phyloP scores from a whole-genome alignment of 2,888 invertebrate genomes.

The Drosophila paranaensis region DNA sequence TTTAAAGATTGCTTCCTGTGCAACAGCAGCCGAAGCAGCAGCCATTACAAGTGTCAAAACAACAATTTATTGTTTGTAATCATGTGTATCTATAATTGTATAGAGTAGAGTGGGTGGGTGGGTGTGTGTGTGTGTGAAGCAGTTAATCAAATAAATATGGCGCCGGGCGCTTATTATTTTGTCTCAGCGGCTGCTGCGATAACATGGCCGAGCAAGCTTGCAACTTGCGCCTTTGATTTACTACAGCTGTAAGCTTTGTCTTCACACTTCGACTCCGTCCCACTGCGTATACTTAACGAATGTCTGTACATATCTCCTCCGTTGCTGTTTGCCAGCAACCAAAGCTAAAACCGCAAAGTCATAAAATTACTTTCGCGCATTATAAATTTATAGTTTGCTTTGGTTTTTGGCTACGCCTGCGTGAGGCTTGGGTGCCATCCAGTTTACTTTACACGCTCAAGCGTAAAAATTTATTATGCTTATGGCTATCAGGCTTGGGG shows the following conservation, averaged over 20 bases:
- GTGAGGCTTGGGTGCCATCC: conserved; percentile 15
- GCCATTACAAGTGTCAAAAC: conserved; percentile 82
- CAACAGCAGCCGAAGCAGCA: conserved; percentile 52
- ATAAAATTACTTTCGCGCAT: conserved; percentile 84
- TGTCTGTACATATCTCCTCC: conserved; percentile 28
- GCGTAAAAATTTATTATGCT: conserved; percentile 84
- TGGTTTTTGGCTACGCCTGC: conserved; percentile 51
- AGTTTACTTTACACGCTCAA: conserved; percentile 71
- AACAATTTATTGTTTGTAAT: conserved; percentile 80
- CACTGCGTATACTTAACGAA: conserved; percentile 33
- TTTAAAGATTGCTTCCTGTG: conserved; percentile 69
- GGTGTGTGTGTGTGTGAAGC: conserved; percentile 44
- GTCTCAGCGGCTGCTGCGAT: conserved; percentile 72
- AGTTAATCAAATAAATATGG: conserved; percentile 83
- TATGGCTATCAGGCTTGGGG: conserved; percentile 57
- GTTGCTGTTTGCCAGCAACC: conserved; percentile 46
- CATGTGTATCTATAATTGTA: conserved; percentile 75
- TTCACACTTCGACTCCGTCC: conserved; percentile 40
- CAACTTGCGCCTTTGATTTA: conserved; percentile 73
- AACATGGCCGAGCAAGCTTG: conserved; percentile 68
- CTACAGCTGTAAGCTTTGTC: conserved; percentile 52
- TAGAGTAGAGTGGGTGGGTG: conserved; percentile 22
- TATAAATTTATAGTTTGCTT: conserved; percentile 83
- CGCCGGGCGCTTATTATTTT: conserved; percentile 77
- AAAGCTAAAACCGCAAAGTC: conserved; percentile 83